Conservation (phyloP, 2,888 invertebrate species). For the Brachyptera risi region DNA sequence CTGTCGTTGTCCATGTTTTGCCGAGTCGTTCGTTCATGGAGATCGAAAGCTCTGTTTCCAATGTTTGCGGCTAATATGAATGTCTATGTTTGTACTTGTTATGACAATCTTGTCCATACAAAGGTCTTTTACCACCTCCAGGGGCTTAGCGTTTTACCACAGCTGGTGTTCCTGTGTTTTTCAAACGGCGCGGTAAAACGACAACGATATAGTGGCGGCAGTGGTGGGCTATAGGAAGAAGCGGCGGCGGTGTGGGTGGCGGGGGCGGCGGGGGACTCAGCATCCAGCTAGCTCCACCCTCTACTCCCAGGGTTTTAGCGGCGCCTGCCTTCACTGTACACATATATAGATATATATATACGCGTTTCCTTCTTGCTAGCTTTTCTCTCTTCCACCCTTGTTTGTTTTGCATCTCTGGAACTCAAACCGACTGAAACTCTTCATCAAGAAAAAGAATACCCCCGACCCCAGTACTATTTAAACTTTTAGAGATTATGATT, state of each 20-base stretch:
- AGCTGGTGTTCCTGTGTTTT: constrained; percentile 10
- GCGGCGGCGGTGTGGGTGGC: neutral
- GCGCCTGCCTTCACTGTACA: neutral
- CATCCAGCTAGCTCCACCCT: constrained; percentile 4
- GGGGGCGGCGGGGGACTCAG: neutral
- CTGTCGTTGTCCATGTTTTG: too few species aligned
- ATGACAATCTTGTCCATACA: constrained; percentile 2
- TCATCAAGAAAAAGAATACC: neutral
- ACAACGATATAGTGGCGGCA: neutral
- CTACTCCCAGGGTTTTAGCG: constrained; percentile 4
- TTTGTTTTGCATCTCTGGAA: constrained; percentile 20
- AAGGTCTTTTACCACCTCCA: constrained; percentile 8
- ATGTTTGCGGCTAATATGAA: neutral
- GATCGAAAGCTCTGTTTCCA: too few species aligned
- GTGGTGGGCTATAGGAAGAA: too few species aligned
- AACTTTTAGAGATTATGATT: constrained; percentile 9
- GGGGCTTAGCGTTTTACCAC: neutral
- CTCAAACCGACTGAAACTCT: neutral
- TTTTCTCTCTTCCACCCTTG: constrained; percentile 1
- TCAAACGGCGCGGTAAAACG: neutral
- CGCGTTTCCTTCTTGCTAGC: neutral
- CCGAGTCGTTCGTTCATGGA: too few species aligned
- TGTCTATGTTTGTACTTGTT: neutral
- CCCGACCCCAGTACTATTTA: constrained; percentile 11
- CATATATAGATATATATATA: neutral